A percentile compares a stretch with the other conserved stretches of the same genome.
Conservation (phyloP, 2,113 vertebrate genomes). For the Lipophrys pholis region DNA sequence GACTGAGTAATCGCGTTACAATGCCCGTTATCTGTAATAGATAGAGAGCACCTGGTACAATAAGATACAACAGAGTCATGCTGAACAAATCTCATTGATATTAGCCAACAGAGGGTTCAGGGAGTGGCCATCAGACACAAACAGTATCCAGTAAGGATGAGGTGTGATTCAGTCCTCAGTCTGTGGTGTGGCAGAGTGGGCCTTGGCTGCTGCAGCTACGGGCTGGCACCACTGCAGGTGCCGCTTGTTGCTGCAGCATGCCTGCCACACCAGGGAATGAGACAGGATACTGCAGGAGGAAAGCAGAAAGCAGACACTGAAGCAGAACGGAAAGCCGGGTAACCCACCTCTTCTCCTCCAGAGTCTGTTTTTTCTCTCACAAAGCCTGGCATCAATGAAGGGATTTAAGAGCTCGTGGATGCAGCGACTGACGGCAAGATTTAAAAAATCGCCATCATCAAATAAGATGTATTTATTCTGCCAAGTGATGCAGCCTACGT, state of each 20-base stretch:
- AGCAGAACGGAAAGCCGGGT: constrained; percentile 3
- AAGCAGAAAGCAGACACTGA: constrained; percentile 36
- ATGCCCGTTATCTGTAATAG: constrained; percentile 32
- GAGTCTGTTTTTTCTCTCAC: neutral
- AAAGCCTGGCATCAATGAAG: neutral
- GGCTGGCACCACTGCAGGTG: constrained; percentile 56
- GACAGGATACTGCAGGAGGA: constrained; percentile 59
- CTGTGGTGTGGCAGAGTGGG: constrained; percentile 35
- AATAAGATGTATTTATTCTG: neutral
- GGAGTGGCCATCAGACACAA: neutral
- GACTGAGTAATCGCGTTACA: constrained; percentile 53
- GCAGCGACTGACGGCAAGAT: neutral
- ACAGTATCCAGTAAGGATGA: constrained; percentile 2
- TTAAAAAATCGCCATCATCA: constrained; percentile 4
- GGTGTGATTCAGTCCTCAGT: constrained; percentile 31
- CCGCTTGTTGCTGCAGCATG: constrained; percentile 58
- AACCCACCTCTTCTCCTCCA: constrained; percentile 3
- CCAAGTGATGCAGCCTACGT: neutral
- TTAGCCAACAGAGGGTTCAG: neutral
- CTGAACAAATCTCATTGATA: constrained; percentile 17
- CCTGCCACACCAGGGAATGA: constrained; percentile 52
- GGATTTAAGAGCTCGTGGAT: neutral
- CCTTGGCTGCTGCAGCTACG: constrained; percentile 51
- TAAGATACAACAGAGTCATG: constrained; percentile 28
- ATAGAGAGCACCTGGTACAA: constrained; percentile 31